A percentile compares a stretch with the other conserved stretches of the same genome.
These are phyloP conservation scores for Antrozous pallidus DNA, from an alignment of 2,797 vertebrate genomes.

Conservation along the genomic window DNA sequence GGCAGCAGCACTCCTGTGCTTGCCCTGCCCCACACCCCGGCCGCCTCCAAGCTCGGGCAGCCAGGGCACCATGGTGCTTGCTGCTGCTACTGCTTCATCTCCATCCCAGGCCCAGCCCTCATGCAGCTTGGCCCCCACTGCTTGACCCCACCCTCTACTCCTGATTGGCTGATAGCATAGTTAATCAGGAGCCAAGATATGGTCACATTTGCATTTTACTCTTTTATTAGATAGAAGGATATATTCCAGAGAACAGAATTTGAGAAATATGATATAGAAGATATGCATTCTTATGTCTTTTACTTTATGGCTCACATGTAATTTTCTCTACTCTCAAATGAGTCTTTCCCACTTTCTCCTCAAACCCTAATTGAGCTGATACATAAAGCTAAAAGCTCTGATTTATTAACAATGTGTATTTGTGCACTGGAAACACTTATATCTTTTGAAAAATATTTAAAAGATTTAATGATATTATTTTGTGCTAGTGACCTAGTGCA, in stretches of 20 bases:
- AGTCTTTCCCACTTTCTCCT: background rate
- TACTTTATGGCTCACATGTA: background rate
- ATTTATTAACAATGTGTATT: background rate
- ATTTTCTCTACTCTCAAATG: background rate
- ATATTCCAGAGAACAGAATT: background rate
- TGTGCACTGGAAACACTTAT: background rate
- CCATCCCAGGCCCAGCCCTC: too few relatives aligned
- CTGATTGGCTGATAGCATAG: too few relatives aligned
- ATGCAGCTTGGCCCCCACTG: too few relatives aligned
- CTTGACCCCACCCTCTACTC: too few relatives aligned
- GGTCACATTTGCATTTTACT: too few relatives aligned
- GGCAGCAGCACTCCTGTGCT: too few relatives aligned
- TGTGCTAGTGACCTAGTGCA: background rate
- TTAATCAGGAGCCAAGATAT: too few relatives aligned
- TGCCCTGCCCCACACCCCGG: too few relatives aligned
- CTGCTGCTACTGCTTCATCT: too few relatives aligned
- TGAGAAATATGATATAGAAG: background rate
- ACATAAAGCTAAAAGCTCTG: background rate
- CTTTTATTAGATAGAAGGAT: too few relatives aligned
- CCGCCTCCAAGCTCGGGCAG: too few relatives aligned
- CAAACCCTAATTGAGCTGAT: background rate
- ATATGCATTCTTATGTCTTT: background rate
- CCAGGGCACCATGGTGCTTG: too few relatives aligned
- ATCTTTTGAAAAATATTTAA: background rate
- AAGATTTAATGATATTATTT: background rate